Base-by-base conservation (phyloP, 92 coral and sea anemone species). In the Phenganax marumi region DNA sequence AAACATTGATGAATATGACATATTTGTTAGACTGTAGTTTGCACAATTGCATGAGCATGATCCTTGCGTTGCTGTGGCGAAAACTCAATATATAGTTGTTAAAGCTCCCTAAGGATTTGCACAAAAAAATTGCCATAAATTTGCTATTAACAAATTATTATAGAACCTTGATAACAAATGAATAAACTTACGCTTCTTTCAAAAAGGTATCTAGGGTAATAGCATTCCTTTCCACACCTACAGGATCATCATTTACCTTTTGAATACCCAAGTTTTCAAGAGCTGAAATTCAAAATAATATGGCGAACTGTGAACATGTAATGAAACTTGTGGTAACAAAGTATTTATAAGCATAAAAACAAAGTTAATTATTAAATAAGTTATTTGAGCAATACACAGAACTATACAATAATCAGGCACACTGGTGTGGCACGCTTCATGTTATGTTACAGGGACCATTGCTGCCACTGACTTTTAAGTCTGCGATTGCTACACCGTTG, bases 121-220 rank as follows among this genome's bases (percentile, higher is more conserved):
- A 63, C 25, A 63, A 12, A 6, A 18, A 10, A 18, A 18, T 10
- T 11, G 22, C 26, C 10, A 18, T 63, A 11, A 18, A 18, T 12
- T 39, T 4, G n/a, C 1, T 23, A 18, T 39, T 63, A 18, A 18
- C 22, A 10, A 63, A 63, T 10, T 10, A 10, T 11, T 11, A 63
- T 23, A 5, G 10, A 46, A 50, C 19, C 6, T 33, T 3, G n/a
- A 18, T 1, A 22, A 24, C 11, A 14, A 49, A 47, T 24, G 49
- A 52, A 48, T 47, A 62, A n/a, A 90, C 98, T 90, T 74, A 95
- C 98, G 97, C 97, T 86, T 95, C 98, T 75, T 89, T 95, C 8
- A 87, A 87, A 78, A 95, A 95, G 17, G 86, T 80, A 56, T 95
- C 98, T 0, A 91, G 70, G 50, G 91, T 75, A 71, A 95, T 95